Base-by-base conservation (phyloP, 2,113 vertebrate genomes). In the Dicentrarchus labrax region DNA sequence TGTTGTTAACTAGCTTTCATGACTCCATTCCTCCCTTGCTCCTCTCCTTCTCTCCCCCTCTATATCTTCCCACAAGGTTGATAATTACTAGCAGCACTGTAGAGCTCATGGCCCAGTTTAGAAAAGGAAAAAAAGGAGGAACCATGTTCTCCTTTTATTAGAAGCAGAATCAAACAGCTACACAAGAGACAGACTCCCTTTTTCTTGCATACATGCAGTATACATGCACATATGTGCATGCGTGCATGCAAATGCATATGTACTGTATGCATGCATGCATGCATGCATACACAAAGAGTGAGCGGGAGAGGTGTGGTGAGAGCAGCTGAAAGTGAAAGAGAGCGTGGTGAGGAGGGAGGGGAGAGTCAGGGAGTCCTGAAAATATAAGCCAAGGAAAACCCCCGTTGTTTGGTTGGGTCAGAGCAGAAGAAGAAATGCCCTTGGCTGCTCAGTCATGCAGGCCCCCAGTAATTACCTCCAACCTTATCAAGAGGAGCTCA, bases 391-490 rank as follows among this genome's bases (percentile, higher is more conserved):
- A 22, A 88, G 92, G 93, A 93, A 95, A 94, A 82, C 93, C 94
- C 90, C 91, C 48, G 87, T 89, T 88, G 88, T 91, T 86, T 60
- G 86, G 74, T 87, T 76, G 22, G 38, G 88, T 89, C 84, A 83
- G 73, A 81, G 77, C 66, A 78, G 83, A 62, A 78, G 86, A 69
- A 73, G 81, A 90, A 92, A 92, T 92, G 94, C 90, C 95, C 94
- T 95, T 94, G 93, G 93, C 88, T 91, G 92, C 85, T 89, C 88
- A 92, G 81, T 92, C 86, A 90, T 89, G 94, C 91, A 90, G 85
- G 50, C 76, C 89, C 80, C 80, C 59, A 86, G 88, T 95, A 94
- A 95, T 95, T 95, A 95, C 92, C 89, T 89, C 75, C 90, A 88
- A 84, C 89, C 89, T 94, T 92, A 94, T 94, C 93, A 88, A 89